A percentile compares a stretch with the other conserved stretches of the same genome.
These are phyloP conservation scores for Sycophaga agraensis DNA, from an alignment of 1,140 invertebrate species.

Conservation along the genomic window DNA sequence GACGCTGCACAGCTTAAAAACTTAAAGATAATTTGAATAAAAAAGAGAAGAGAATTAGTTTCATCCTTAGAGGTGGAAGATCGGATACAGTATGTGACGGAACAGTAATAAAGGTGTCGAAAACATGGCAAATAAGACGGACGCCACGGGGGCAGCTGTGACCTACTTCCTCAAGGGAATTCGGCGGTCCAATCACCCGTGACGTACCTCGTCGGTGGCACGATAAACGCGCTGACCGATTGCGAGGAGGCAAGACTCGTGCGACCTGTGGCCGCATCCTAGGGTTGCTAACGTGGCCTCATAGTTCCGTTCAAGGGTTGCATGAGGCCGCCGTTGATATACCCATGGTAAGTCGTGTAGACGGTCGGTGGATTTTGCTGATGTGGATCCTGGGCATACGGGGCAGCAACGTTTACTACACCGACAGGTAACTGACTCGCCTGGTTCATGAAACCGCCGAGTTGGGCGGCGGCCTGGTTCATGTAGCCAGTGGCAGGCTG, in stretches of 20 bases:
- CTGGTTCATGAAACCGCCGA: conserved; percentile 71
- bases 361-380: conserved; percentile 72
- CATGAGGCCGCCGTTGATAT: conserved; percentile 70
- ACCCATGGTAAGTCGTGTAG: conserved; percentile 72
- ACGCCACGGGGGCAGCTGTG: too few species aligned
- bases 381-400: conserved; percentile 62
- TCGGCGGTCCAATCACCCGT: too few species aligned
- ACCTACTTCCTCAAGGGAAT: too few species aligned
- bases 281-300: conserved; percentile 59
- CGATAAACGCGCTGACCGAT: conserved; percentile 12
- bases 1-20: too few species aligned
- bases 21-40: too few species aligned
- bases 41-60: too few species aligned
- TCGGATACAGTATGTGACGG: too few species aligned
- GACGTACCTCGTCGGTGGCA: conserved; percentile 23
- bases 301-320: conserved; percentile 73
- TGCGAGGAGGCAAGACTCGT: conserved; percentile 30
- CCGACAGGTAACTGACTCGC: conserved; percentile 70
- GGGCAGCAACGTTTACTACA: conserved; percentile 69
- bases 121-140: too few species aligned
- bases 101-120: too few species aligned
- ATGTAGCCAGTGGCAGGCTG: conserved; percentile 68
- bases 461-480: conserved; percentile 74
- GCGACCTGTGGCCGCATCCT: not conserved
- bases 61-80: too few species aligned